Conservation (phyloP, 2,113 vertebrate genomes). For the Pluvianellus socialis region DNA sequence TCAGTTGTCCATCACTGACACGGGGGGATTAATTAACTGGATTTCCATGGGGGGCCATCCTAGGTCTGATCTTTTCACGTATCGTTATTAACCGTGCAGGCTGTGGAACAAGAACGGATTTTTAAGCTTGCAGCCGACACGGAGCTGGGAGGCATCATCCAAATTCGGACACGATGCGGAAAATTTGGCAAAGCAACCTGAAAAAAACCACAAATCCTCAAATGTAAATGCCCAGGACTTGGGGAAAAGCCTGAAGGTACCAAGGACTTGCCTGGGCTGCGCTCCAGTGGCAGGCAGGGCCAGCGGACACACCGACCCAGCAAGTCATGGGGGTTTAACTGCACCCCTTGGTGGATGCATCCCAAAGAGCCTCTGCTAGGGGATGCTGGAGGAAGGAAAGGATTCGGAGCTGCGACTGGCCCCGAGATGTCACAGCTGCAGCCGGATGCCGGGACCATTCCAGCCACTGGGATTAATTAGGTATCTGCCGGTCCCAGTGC, state of each 20-base stretch:
- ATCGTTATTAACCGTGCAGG: neutral
- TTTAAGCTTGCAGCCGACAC: neutral
- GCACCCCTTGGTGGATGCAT: rapidly evolving
- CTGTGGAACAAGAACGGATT: neutral
- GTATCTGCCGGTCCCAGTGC: neutral
- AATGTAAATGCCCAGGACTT: neutral
- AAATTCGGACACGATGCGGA: neutral
- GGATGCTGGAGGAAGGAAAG: neutral
- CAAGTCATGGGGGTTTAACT: neutral
- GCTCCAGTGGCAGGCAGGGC: neutral
- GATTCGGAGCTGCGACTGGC: neutral
- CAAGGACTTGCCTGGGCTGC: neutral
- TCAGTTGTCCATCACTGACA: neutral
- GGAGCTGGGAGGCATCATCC: neutral
- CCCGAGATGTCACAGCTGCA: neutral
- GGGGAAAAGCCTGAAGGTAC: neutral
- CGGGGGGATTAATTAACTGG: neutral
- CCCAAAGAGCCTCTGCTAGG: neutral
- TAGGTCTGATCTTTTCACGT: neutral
- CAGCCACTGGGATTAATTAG: neutral
- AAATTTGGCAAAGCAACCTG: neutral
- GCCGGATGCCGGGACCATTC: neutral
- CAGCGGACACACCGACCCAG: neutral
- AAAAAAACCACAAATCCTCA: neutral
- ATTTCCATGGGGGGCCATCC: neutral